A percentile compares a stretch with the other conserved stretches of the same genome.
phyloP scores from a whole-genome alignment of 2,797 vertebrate species.

The Apodemus agrarius region DNA sequence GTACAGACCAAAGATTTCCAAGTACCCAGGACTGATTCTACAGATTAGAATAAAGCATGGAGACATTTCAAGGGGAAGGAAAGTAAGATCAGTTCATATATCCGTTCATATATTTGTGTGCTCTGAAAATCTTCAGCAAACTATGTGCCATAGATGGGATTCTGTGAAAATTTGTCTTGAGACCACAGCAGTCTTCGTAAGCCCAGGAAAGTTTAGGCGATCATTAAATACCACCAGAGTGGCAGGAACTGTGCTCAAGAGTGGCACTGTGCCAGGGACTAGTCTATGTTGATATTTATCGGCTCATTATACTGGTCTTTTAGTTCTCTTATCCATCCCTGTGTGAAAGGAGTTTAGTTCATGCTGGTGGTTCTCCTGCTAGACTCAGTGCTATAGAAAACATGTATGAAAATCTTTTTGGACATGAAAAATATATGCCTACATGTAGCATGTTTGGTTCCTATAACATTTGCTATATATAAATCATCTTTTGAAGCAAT shows the following conservation, averaged over 20 bases:
- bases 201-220: fast-evolving
- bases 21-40: not conserved
- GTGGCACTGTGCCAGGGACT: not conserved
- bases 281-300: not conserved
- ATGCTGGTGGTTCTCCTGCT: not conserved
- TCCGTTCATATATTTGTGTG: not conserved
- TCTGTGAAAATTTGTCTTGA: not conserved
- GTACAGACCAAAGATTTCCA: not conserved
- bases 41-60: not conserved
- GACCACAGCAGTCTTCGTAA: not conserved
- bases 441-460: too few relatives aligned
- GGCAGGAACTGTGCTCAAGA: not conserved
- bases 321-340: not conserved
- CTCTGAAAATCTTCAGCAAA: not conserved
- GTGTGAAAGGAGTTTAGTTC: not conserved
- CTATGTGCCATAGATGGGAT: not conserved
- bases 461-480: not conserved
- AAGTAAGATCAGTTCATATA: not conserved
- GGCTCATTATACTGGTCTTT: not conserved
- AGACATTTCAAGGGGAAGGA: not conserved
- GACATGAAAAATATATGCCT: not conserved
- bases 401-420: not conserved
- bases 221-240: not conserved
- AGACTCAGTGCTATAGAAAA: not conserved
- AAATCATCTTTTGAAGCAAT: not conserved